Base-by-base conservation (phyloP, 2,797 vertebrate species). In the Phrynocephalus vlangalii region DNA sequence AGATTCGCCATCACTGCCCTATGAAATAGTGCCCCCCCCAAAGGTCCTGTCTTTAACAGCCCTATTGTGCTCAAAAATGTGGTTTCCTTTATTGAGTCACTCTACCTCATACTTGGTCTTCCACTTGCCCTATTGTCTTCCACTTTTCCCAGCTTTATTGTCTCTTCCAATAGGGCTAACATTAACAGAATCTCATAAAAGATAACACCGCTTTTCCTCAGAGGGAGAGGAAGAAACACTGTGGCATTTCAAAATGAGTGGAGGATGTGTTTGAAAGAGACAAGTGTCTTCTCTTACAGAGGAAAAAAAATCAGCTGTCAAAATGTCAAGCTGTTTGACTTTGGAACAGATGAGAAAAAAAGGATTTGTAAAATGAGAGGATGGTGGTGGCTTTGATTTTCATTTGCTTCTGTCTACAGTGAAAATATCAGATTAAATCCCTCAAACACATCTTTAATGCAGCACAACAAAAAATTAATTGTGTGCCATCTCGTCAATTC, bases 301-400 rank as follows among this genome's bases (percentile, higher is more conserved):
- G 18, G 20, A 82, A 24, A 52, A 56, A 60, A 81, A 89, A 80
- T 48, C 88, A 90, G n/a, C 87, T 93, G 91, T 93, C 94, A 96
- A 94, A 95, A 93, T 88, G 93, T 80, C 90, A 88, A 83, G 83
- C 3, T 84, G 68, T 90, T 88, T 77, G 63, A 93, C 90, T 95
- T 85, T 82, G 90, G 89, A 91, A 89, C 85, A 91, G 94, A 95
- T 56, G 81, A 91, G 85, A n/a, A 89, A 60, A 89, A 60, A 75
- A 84, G 85, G 86, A 63, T 87, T 93, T 91, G 81, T 83, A 89
- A 76, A 87, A 26, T 44, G 30, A 44, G 75, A 68, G 60, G 86
- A 79, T 48, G 83, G 60, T 22, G 82, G 84, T 83, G 20, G 52
- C 73, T 92, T 90, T 90, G 85, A 89, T 88, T 90, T 93, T 88